Evolutionary conservation across 2,888 invertebrate species (phyloP).

Genomic region (Acleris cristana): DNA sequence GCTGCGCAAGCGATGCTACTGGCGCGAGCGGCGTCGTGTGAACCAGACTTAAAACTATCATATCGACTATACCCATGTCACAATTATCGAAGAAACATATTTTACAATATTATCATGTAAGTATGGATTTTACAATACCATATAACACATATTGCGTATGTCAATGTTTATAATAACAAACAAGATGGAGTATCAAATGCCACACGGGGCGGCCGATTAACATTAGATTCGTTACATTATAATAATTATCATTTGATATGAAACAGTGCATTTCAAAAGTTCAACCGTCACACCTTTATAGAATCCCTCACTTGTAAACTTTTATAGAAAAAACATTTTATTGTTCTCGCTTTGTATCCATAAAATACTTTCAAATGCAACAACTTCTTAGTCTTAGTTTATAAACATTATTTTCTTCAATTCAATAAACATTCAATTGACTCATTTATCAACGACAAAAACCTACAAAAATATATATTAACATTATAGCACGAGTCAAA

Average conservation of each 20-base stretch:
- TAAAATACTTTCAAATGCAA: constrained; percentile 84
- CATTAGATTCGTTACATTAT: constrained; percentile 59
- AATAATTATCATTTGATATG: constrained; percentile 77
- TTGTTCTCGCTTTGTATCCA: constrained; percentile 82
- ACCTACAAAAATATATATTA: constrained; percentile 83
- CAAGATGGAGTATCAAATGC: constrained; percentile 76
- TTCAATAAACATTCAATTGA: constrained; percentile 83
- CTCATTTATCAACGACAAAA: constrained; percentile 83
- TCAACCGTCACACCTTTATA: constrained; percentile 68
- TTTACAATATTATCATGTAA: constrained; percentile 47
- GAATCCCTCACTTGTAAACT: constrained; percentile 77
- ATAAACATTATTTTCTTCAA: constrained; percentile 80
- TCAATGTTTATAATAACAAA: constrained; percentile 75
- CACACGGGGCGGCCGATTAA: constrained; percentile 59
- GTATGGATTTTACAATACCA: constrained; percentile 49
- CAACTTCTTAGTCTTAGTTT: constrained; percentile 82
- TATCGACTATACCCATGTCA: constrained; percentile 63
- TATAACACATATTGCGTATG: constrained; percentile 58
- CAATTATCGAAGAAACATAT: constrained; percentile 59
- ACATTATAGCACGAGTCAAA: constrained; percentile 77
- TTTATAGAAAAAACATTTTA: constrained; percentile 82
- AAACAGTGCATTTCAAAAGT: constrained; percentile 73
- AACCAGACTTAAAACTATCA: constrained; percentile 51
- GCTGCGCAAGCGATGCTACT: constrained; percentile 27
- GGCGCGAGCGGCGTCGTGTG: constrained; percentile 28